Evolutionary conservation across 1,140 invertebrate genomes (phyloP).

Genomic region (Gonatopus flavifemur): DNA sequence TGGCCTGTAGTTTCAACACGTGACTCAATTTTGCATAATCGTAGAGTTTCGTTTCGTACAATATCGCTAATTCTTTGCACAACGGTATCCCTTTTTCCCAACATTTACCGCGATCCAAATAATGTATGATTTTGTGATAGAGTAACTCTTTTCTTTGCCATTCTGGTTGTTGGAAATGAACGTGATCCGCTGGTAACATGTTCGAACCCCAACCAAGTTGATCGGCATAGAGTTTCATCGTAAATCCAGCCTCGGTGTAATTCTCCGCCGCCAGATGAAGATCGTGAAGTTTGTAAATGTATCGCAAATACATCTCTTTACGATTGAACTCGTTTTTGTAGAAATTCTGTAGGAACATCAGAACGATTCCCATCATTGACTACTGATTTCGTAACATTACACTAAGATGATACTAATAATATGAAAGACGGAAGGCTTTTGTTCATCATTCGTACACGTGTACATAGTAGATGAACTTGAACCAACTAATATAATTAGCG

Average conservation of each 20-base stretch:
- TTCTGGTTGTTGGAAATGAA: slow-evolving; percentile 74
- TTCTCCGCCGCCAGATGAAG: slow-evolving; percentile 92
- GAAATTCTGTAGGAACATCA: slow-evolving; percentile 78
- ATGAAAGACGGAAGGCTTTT: neutral
- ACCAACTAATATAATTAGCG: neutral
- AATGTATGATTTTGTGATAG: slow-evolving; percentile 88
- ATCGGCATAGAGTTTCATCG: slow-evolving; percentile 90
- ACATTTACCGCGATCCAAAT: slow-evolving; percentile 94
- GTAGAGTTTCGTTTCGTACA: slow-evolving; percentile 88
- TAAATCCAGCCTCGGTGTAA: slow-evolving; percentile 94
- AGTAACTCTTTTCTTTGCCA: slow-evolving; percentile 92
- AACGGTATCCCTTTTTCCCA: slow-evolving; percentile 96
- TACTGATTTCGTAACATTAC: neutral
- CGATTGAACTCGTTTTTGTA: slow-evolving; percentile 96
- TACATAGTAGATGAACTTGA: neutral
- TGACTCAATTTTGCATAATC: slow-evolving; percentile 88
- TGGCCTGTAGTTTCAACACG: slow-evolving; percentile 81
- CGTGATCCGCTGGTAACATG: slow-evolving; percentile 64
- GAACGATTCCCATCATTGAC: slow-evolving; percentile 31
- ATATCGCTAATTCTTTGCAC: slow-evolving; percentile 85
- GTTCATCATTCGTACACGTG: neutral
- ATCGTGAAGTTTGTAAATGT: slow-evolving; percentile 95
- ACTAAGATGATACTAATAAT: neutral
- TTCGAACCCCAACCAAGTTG: slow-evolving; percentile 85
- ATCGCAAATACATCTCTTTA: slow-evolving; percentile 94